Evolutionary conservation across 2,888 invertebrate species (phyloP).

Genomic region (Caenorhabditis japonica): DNA sequence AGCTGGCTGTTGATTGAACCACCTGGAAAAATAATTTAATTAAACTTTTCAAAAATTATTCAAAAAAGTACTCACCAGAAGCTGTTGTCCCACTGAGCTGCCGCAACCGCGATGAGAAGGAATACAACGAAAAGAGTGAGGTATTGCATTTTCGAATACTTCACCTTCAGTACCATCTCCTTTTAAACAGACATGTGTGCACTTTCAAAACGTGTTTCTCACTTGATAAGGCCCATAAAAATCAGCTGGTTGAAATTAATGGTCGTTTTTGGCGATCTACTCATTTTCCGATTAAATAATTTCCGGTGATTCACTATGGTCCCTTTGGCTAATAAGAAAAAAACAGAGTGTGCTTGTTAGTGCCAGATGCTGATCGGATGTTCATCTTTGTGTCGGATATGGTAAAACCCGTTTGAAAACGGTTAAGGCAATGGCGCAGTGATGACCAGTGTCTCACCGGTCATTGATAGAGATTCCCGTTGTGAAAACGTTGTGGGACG

Average conservation of each 20-base stretch:
- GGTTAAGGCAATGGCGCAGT: neutral
- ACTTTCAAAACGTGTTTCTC: constrained; percentile 15
- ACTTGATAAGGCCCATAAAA: constrained; percentile 21
- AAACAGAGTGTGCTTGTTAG: neutral
- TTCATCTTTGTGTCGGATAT: neutral
- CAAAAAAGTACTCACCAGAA: constrained; percentile 15
- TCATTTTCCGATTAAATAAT: too few species aligned
- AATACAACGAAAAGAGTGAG: constrained; percentile 9
- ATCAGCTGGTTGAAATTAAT: neutral
- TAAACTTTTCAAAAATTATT: neutral
- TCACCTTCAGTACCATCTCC: neutral
- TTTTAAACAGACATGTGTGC: constrained; percentile 15
- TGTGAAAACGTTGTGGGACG: constrained; percentile 4
- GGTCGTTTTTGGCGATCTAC: neutral
- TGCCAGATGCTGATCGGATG: constrained; percentile 1
- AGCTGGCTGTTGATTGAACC: constrained; percentile 22
- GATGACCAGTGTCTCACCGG: constrained; percentile 34
- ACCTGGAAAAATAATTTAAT: constrained; percentile 12
- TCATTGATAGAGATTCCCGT: constrained; percentile 29
- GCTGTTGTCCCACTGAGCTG: constrained; percentile 31
- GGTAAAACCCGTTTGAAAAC: constrained; percentile 1
- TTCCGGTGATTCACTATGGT: neutral
- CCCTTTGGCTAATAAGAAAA: neutral
- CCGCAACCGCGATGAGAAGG: neutral
- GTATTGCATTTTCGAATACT: constrained; percentile 14